Evolutionary conservation across 2,797 vertebrate species (phyloP), one percentile per base, ranked within the genome.

Genomic region (Hippoglossus hippoglossus): DNA sequence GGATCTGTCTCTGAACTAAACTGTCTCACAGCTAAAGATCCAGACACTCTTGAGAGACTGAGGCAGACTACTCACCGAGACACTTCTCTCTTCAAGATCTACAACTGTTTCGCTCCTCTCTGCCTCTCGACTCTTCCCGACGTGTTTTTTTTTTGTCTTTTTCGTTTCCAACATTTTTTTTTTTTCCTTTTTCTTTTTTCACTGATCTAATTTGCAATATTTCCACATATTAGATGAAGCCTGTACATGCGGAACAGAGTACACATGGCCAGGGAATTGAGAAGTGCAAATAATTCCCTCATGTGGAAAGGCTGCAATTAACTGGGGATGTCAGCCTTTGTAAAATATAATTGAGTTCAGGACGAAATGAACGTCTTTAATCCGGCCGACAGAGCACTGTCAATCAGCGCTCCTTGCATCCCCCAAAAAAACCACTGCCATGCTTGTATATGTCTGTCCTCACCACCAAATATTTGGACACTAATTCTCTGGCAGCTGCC

Each of bases 311-410:
- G 89, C 90, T 90, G 92, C 93, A 94, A 95, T 95, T 95, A 95
- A 93, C 93, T 93, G 89, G 90, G 93, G 95, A 94, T 95, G 94
- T 95, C 93, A 93, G 91, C 90, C 93, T 94, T 94, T 94, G 94
- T 94, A 92, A 94, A 94, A 93, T 94, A 93, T 94, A 94, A 95
- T 94, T 95, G 95, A 94, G 94, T 94, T 94, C 90, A 91, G 93
- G 93, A 93, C 85, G 87, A 93, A 94, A 93, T 92, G 88, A 92
- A 93, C 87, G 93, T 92, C 89, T 94, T 90, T 94, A 95, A 94
- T 95, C 94, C 92, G 68, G 75, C 92, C 89, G 85, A 94, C 92
- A 86, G 93, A 93, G 89, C 80, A 64, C 93, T 93, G 94, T 94
- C 93, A 95, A 93, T 94, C 94, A 95, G 86, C 65, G 75, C 84